These are phyloP conservation scores for Odontesthes bonariensis DNA, from an alignment of 2,113 vertebrate species.

Conservation along the genomic window DNA sequence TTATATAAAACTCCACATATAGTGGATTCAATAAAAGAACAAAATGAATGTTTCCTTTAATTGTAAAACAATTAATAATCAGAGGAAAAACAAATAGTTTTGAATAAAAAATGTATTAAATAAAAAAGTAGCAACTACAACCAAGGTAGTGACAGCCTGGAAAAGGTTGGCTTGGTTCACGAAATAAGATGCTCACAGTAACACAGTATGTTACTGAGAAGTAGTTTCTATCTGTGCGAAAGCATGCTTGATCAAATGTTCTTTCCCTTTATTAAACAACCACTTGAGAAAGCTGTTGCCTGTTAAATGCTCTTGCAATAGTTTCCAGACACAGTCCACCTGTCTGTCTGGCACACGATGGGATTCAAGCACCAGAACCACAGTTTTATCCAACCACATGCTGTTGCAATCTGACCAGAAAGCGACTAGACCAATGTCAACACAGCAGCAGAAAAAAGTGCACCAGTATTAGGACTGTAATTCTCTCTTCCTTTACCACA, in stretches of 20 bases:
- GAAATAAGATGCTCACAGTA: constrained; percentile 19
- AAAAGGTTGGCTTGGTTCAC: constrained; percentile 21
- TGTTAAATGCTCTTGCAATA: constrained; percentile 47
- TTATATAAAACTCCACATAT: not conserved
- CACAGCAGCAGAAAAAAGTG: constrained; percentile 51
- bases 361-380: constrained; percentile 59
- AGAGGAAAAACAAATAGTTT: constrained; percentile 5
- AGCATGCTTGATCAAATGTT: constrained; percentile 50
- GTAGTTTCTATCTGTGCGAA: constrained; percentile 38
- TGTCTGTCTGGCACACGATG: constrained; percentile 73
- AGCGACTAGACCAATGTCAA: constrained; percentile 68
- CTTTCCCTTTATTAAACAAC: constrained; percentile 37
- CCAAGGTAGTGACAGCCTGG: constrained; percentile 8
- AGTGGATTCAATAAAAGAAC: not conserved
- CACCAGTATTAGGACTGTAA: constrained; percentile 70
- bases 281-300: constrained; percentile 44
- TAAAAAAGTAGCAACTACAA: not conserved
- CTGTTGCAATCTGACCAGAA: constrained; percentile 65
- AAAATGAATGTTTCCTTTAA: not conserved
- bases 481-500: constrained; percentile 69
- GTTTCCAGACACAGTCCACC: constrained; percentile 79
- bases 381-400: constrained; percentile 68
- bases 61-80: constrained; percentile 4
- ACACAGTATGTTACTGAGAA: constrained; percentile 27
- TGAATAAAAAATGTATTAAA: constrained; percentile 1